Percentiles rank a stretch among this genome's conserved stretches.
phyloP scores from a whole-genome alignment of 1,140 invertebrate species.

The Drosophila repletoides region DNA sequence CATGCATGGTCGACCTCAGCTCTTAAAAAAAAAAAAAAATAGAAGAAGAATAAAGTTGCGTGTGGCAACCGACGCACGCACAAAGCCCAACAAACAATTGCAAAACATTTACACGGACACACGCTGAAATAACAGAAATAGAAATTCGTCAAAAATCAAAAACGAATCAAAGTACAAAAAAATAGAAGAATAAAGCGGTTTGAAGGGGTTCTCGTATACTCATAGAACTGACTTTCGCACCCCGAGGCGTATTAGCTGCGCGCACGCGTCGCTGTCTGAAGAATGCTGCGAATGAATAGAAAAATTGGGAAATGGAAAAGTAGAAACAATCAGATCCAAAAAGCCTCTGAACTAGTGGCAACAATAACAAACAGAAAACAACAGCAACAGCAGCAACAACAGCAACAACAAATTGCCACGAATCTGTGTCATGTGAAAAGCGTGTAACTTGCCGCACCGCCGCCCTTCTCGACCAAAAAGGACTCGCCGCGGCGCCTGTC shows the following conservation, averaged over 20 bases:
- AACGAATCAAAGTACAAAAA: slow-evolving; percentile 67
- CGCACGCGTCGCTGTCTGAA: slow-evolving; percentile 56
- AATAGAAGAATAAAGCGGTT: slow-evolving; percentile 3
- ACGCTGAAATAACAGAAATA: slow-evolving; percentile 48
- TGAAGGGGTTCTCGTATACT: neutral
- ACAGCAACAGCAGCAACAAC: slow-evolving; percentile 65
- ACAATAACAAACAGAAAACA: slow-evolving; percentile 56
- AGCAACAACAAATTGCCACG: slow-evolving; percentile 75
- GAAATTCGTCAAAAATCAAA: slow-evolving; percentile 76
- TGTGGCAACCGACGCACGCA: slow-evolving; percentile 57
- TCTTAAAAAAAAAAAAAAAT: slow-evolving; percentile 32
- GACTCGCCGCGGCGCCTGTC: slow-evolving; percentile 45
- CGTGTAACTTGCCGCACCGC: slow-evolving; percentile 32
- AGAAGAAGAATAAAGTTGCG: slow-evolving; percentile 29
- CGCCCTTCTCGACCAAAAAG: slow-evolving; percentile 31
- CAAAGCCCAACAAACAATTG: slow-evolving; percentile 77
- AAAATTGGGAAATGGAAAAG: too few species aligned
- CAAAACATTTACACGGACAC: slow-evolving; percentile 73
- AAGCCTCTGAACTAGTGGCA: slow-evolving; percentile 61
- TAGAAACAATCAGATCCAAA: slow-evolving; percentile 62
- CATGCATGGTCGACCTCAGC: slow-evolving; percentile 33
- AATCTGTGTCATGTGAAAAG: slow-evolving; percentile 53
- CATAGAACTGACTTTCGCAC: slow-evolving; percentile 63
- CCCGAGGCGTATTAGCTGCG: slow-evolving; percentile 67
- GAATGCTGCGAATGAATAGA: too few species aligned